phyloP scores from a whole-genome alignment of 2,888 invertebrate genomes.

The Itoplectis maculator region DNA sequence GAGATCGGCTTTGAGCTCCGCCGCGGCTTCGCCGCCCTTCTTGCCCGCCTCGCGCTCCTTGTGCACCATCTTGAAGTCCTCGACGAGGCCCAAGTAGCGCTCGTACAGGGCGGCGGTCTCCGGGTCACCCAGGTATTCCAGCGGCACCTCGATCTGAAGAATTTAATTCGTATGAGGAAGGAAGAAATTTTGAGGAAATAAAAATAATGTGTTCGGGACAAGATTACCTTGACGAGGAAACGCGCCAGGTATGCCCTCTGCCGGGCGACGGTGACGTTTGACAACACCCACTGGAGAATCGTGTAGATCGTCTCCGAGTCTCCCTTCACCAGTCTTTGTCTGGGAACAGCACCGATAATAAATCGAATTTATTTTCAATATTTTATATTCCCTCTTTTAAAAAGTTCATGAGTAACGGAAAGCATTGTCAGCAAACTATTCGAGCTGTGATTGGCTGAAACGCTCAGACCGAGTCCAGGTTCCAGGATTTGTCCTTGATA shows the following conservation, averaged over 20 bases:
- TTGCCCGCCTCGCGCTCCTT: conserved; percentile 87
- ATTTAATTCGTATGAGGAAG: too few species aligned
- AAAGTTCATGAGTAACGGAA: too few species aligned
- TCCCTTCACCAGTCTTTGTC: conserved; percentile 90
- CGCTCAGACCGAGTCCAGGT: too few species aligned
- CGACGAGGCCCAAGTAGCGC: conserved; percentile 91
- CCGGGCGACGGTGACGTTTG: conserved; percentile 90
- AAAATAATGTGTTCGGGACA: too few species aligned
- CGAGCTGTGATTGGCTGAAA: too few species aligned
- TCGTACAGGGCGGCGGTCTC: conserved; percentile 90
- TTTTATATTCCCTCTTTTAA: neutral
- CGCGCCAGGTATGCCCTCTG: conserved; percentile 93
- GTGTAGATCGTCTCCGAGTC: conserved; percentile 91
- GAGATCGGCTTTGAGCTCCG: conserved; percentile 93
- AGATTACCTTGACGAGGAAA: conserved; percentile 80
- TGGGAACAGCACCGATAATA: conserved; percentile 78
- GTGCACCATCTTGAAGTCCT: conserved; percentile 92
- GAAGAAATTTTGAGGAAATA: too few species aligned
- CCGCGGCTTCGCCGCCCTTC: conserved; percentile 87
- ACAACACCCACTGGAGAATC: conserved; percentile 92
- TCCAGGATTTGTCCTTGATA: too few species aligned
- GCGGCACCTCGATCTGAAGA: conserved; percentile 89
- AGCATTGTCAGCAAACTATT: too few species aligned
- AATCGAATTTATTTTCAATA: neutral
- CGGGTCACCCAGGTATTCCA: conserved; percentile 90